Percentiles rank a stretch among this genome's conserved stretches.
Conservation (phyloP, 1,140 invertebrate species). For the Drosophila paulistorum region DNA sequence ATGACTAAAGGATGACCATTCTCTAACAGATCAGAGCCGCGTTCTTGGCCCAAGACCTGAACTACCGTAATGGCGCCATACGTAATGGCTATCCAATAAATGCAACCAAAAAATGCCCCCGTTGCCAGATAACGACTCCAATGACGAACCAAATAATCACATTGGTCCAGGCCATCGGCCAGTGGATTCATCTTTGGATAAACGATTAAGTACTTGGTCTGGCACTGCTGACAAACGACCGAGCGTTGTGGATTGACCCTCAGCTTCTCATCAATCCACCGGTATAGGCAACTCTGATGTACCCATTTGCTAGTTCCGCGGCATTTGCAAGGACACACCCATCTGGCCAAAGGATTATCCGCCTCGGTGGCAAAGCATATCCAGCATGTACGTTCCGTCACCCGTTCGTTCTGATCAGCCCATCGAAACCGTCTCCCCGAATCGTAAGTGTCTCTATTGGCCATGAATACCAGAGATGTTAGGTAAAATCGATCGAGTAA, state of each 20-base stretch:
- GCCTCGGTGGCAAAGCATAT: constrained; percentile 98
- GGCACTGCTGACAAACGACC: constrained; percentile 97
- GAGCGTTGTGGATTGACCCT: constrained; percentile 92
- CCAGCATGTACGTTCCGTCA: constrained; percentile 90
- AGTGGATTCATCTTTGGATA: constrained; percentile 94
- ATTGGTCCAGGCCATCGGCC: constrained; percentile 92
- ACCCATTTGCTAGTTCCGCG: constrained; percentile 97
- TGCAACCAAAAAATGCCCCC: constrained; percentile 93
- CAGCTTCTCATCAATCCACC: constrained; percentile 99
- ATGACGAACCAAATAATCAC: constrained; percentile 92
- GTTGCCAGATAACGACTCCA: constrained; percentile 96
- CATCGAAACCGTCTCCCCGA: background rate
- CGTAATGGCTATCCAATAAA: constrained; percentile 98
- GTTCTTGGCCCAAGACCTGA: constrained; percentile 96
- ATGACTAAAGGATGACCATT: constrained; percentile 95
- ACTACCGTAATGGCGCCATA: constrained; percentile 98
- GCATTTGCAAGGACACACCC: constrained; percentile 98
- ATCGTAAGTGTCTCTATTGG: background rate
- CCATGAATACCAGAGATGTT: background rate
- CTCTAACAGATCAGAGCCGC: constrained; percentile 96
- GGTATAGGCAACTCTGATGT: constrained; percentile 96
- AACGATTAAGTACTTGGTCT: constrained; percentile 96
- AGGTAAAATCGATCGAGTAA: too few relatives aligned
- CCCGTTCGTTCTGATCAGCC: background rate
- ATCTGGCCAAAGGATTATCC: constrained; percentile 93